Percentiles rank a stretch among this genome's conserved stretches.
phyloP scores from a whole-genome alignment of 2,888 invertebrate species.

The Chesias legatella region DNA sequence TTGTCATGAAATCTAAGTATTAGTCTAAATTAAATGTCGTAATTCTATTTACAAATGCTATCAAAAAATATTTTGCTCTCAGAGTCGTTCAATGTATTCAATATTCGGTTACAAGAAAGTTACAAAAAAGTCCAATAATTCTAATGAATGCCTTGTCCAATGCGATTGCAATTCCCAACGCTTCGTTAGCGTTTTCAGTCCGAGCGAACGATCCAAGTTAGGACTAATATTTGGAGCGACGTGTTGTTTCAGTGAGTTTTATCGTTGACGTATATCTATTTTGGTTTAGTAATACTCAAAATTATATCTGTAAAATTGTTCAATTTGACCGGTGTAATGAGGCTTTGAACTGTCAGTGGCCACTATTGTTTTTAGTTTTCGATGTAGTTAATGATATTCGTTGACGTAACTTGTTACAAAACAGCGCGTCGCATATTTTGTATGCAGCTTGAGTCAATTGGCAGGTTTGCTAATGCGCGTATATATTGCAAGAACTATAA shows the following conservation, averaged over 20 bases:
- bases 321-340: slow-evolving; percentile 7
- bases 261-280: slow-evolving; percentile 19
- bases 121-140: too few species aligned
- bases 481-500: slow-evolving; percentile 22
- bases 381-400: slow-evolving; percentile 16
- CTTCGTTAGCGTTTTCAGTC: slow-evolving; percentile 20
- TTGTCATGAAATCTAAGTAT: too few species aligned
- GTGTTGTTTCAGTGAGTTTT: slow-evolving; percentile 25
- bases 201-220: slow-evolving; percentile 24
- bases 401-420: slow-evolving; percentile 19
- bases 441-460: slow-evolving; percentile 38
- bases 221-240: slow-evolving; percentile 35
- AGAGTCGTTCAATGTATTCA: too few species aligned
- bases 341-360: slow-evolving; percentile 9
- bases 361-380: slow-evolving; percentile 9
- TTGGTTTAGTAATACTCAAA: slow-evolving; percentile 13
- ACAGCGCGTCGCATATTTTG: slow-evolving; percentile 26
- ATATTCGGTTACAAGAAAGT: too few species aligned
- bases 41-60: too few species aligned
- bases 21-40: too few species aligned
- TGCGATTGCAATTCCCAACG: too few species aligned
- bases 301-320: slow-evolving; percentile 8
- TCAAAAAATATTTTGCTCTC: too few species aligned
- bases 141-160: too few species aligned
- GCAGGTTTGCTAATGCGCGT: slow-evolving; percentile 39